Evolutionary conservation across 2,113 vertebrate species (phyloP).

Genomic region (Paedocypris sp.): DNA sequence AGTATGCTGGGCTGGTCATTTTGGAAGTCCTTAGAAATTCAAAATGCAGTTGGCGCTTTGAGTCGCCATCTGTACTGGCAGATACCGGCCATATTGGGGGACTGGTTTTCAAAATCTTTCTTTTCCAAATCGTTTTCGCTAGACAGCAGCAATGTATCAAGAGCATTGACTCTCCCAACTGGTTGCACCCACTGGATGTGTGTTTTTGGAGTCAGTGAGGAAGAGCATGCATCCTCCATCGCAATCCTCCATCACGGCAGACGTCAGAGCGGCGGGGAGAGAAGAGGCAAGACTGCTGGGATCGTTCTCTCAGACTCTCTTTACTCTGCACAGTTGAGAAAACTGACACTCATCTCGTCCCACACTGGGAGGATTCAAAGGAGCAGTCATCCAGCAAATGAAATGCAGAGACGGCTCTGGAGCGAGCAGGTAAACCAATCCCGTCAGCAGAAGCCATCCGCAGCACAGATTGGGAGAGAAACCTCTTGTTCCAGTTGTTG

Average conservation of each 20-base stretch:
- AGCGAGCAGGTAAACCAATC: neutral
- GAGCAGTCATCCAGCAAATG: slow-evolving; percentile 37
- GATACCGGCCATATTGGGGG: neutral
- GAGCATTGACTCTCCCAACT: neutral
- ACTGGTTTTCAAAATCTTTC: neutral
- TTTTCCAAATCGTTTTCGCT: neutral
- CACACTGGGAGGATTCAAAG: slow-evolving; percentile 22
- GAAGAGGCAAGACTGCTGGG: slow-evolving; percentile 22
- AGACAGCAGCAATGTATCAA: no score
- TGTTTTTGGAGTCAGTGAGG: neutral
- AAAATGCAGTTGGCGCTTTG: no score
- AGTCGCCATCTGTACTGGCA: neutral
- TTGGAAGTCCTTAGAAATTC: no score
- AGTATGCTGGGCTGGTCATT: no score
- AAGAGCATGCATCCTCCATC: slow-evolving; percentile 4
- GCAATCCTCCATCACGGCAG: slow-evolving; percentile 25
- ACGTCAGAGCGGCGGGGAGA: slow-evolving; percentile 18
- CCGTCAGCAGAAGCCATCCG: slow-evolving; percentile 10
- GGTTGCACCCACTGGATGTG: neutral
- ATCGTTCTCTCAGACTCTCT: slow-evolving; percentile 1
- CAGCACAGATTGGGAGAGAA: neutral
- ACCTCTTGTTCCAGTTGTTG: neutral
- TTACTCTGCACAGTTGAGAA: neutral
- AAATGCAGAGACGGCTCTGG: slow-evolving; percentile 20
- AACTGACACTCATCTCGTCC: slow-evolving; percentile 12